Percentiles rank a stretch among this genome's conserved stretches.
phyloP scores from a whole-genome alignment of 2,797 vertebrate species.

The Acestrorhynchus altus region DNA sequence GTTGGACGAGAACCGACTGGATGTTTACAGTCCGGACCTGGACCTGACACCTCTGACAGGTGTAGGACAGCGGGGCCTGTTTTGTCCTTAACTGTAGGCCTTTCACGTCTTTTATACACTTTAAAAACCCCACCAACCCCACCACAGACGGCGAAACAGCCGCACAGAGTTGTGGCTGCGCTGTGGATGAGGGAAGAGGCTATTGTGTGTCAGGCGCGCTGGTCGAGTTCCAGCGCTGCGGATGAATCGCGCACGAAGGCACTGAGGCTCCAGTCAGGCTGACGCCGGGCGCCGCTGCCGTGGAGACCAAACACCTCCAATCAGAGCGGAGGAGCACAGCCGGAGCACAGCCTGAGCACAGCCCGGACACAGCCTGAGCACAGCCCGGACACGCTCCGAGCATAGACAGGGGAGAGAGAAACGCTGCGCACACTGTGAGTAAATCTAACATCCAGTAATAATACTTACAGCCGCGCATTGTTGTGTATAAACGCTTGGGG shows the following conservation, averaged over 20 bases:
- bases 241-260: constrained; percentile 80
- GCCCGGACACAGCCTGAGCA: neutral
- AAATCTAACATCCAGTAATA: too few species aligned
- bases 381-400: neutral
- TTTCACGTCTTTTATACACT: neutral
- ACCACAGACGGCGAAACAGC: too few species aligned
- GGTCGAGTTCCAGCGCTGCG: constrained; percentile 76
- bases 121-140: too few species aligned
- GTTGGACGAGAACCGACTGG: too few species aligned
- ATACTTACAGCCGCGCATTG: too few species aligned
- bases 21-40: too few species aligned
- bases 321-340: neutral
- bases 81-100: constrained; percentile 14
- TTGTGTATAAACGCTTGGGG: neutral
- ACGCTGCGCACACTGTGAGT: too few species aligned
- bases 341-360: neutral
- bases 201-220: constrained; percentile 61
- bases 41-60: neutral
- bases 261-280: constrained; percentile 86
- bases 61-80: neutral
- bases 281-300: constrained; percentile 80
- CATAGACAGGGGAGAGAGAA: constrained; percentile 38
- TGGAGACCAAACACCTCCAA: constrained; percentile 57
- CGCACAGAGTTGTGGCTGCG: too few species aligned
- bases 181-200: constrained; percentile 35